A percentile compares a stretch with the other conserved stretches of the same genome.
These are phyloP conservation scores for Lethrus apterus DNA, from an alignment of 1,140 invertebrate genomes.

Conservation along the genomic window DNA sequence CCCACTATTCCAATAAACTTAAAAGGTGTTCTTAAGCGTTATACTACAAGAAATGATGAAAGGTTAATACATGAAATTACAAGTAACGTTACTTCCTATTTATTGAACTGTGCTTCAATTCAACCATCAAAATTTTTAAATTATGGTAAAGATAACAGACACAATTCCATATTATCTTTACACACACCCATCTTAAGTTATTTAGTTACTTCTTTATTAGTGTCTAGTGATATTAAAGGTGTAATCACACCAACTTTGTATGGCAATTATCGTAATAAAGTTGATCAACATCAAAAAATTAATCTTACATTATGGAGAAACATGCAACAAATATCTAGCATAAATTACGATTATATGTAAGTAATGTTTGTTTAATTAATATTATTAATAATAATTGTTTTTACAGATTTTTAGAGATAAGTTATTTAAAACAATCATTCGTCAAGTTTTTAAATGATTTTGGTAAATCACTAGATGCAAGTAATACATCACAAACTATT, in stretches of 20 bases:
- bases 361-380: constrained; percentile 5
- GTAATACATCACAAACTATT: neutral
- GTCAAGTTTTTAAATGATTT: neutral
- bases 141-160: neutral
- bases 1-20: constrained; percentile 14
- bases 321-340: constrained; percentile 26
- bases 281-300: constrained; percentile 26
- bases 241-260: constrained; percentile 17
- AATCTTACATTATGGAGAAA: constrained; percentile 32
- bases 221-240: constrained; percentile 5
- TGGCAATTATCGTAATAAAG: constrained; percentile 26
- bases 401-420: constrained; percentile 1
- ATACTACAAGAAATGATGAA: constrained; percentile 12
- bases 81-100: constrained; percentile 17
- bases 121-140: constrained; percentile 11
- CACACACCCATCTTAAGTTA: constrained; percentile 17
- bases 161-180: neutral
- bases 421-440: neutral
- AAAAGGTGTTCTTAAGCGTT: constrained; percentile 14
- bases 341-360: constrained; percentile 29
- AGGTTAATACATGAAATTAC: constrained; percentile 17
- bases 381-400: neutral
- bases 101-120: constrained; percentile 14
- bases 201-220: constrained; percentile 22
- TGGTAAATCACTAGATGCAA: neutral